Percentiles rank a stretch among this genome's conserved stretches.
Conservation (phyloP, 2,113 vertebrate species). For the Nyctereutes procyonoides region DNA sequence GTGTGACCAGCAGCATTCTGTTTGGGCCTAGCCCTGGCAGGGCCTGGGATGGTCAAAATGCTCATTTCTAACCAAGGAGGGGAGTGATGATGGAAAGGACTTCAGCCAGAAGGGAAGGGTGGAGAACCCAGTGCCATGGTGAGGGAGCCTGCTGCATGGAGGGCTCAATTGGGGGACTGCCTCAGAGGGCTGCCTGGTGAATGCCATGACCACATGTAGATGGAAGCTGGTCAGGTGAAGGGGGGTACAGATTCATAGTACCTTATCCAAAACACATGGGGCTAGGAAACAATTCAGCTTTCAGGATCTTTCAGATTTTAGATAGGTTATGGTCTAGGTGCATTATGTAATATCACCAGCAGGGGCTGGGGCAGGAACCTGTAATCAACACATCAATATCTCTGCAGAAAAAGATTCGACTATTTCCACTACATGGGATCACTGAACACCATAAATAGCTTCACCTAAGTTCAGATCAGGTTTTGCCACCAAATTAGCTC, state of each 20-base stretch:
- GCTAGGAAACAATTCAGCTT: background rate
- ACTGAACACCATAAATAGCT: background rate
- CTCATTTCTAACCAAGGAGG: background rate
- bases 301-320: background rate
- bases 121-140: background rate
- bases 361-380: background rate
- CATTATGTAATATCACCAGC: background rate
- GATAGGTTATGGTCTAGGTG: background rate
- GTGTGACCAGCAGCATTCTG: background rate
- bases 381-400: background rate
- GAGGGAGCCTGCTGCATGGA: fast-evolving
- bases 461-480: background rate
- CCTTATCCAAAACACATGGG: background rate
- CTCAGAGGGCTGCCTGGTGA: background rate
- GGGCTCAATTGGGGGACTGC: fast-evolving
- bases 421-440: background rate
- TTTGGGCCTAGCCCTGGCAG: background rate
- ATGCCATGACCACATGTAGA: background rate
- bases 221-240: background rate
- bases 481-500: background rate
- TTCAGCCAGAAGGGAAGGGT: background rate
- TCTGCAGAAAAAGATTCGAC: background rate
- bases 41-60: background rate
- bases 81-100: too few relatives aligned
- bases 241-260: background rate